Evolutionary conservation across 2,888 invertebrate genomes (phyloP).

Genomic region (Eilema sororculum): DNA sequence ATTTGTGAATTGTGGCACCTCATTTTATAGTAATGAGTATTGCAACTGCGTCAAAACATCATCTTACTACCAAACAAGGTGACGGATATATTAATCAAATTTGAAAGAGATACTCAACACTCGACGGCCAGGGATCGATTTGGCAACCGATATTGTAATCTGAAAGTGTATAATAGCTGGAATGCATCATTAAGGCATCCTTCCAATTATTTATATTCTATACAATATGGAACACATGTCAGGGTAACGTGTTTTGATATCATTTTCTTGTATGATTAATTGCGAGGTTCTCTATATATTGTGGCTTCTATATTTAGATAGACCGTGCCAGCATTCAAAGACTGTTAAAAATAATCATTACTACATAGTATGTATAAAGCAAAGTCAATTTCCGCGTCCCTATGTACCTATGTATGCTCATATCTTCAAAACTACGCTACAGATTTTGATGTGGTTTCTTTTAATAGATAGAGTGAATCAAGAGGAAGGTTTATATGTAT

Average conservation of each 20-base stretch:
- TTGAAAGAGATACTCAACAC: not conserved
- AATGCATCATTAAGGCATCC: constrained; percentile 1
- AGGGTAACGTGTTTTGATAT: not conserved
- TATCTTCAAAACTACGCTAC: too few relatives aligned
- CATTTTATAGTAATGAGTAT: constrained; percentile 10
- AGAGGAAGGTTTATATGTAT: too few relatives aligned
- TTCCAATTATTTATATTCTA: not conserved
- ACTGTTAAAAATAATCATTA: too few relatives aligned
- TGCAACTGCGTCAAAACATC: constrained; percentile 17
- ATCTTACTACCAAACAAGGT: not conserved
- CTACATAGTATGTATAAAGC: too few relatives aligned
- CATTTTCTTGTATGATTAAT: not conserved
- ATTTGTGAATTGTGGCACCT: constrained; percentile 2
- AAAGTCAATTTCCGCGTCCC: too few relatives aligned
- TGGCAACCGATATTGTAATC: not conserved
- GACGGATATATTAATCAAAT: constrained; percentile 9
- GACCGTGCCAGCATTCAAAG: not conserved
- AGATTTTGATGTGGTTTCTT: too few relatives aligned
- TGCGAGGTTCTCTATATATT: not conserved
- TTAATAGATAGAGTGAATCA: too few relatives aligned
- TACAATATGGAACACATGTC: not conserved
- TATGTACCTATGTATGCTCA: too few relatives aligned
- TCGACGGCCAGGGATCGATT: not conserved
- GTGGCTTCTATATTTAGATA: not conserved
- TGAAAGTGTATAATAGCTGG: not conserved